Evolutionary conservation across 2,888 invertebrate genomes (phyloP), one percentile per base, ranked within the genome.

Genomic region (Lepidocyrtoides sp.): DNA sequence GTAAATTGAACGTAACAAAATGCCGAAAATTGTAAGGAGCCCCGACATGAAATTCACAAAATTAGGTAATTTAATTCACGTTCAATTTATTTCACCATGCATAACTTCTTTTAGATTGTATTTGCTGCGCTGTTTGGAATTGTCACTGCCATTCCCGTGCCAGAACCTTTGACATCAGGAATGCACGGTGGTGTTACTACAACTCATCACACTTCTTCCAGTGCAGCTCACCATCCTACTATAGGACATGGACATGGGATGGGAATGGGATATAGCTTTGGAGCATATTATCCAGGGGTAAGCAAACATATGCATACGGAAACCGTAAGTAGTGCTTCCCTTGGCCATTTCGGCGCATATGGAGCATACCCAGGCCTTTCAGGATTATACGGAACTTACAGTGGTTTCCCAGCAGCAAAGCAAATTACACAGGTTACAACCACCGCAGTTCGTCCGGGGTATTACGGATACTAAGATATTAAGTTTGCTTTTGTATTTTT

Each of bases 1-100:
- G n/a, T n/a, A n/a, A n/a, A 8, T 36, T 36, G 36, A 36, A n/a
- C n/a, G n/a, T 32, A 20, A 20, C 63, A 82, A 69, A 63, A 92
- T 92, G 92, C 85, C 84, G 66, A 92, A 75, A 84, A 23, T 88
- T 20, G 92, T 92, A 91, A 92, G 92, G n/a, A n/a, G n/a, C n/a
- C 29, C 2, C 20, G 4, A 3, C 2, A 57, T 32, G 20, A 60
- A 32, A 66, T 12, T 91, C 10, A 48, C 51, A 36, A 57, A n/a
- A 20, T 66, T 77, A 29, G 8, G 26, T 44, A 26, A 20, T 29
- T 72, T 23, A 20, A 7, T 20, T 17, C 23, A 57, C 7, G 20
- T 82, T 72, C 26, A 10, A 10, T 51, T 51, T 10, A 8, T 51
- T 51, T 51, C 10, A 51, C 2, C 14, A 51, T 10, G 10, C 81